Percentiles rank a stretch among this genome's conserved stretches.
Conservation (phyloP, 2,797 vertebrate species). For the Parauchenoglanis punctatus region DNA sequence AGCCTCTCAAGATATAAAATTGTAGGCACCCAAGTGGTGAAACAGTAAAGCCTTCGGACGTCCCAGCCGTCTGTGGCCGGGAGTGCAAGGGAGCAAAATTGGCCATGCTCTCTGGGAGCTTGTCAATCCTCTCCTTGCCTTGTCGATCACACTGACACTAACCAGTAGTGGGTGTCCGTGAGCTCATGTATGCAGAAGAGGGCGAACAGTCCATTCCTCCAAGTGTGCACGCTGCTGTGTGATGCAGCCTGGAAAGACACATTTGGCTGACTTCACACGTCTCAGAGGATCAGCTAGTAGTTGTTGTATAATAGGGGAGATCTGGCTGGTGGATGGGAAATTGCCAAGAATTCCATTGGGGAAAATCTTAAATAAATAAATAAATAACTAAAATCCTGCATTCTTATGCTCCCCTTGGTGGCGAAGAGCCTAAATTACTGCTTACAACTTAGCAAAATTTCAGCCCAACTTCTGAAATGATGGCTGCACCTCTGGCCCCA, state of each 20-base stretch:
- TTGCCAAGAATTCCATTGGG: not conserved
- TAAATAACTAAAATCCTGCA: not conserved
- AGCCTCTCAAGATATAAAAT: not conserved
- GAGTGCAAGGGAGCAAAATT: not conserved
- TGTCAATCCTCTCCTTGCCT: too few species aligned
- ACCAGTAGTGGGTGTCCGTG: not conserved
- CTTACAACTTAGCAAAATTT: constrained; percentile 9
- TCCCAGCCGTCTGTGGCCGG: not conserved
- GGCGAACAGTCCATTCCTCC: not conserved
- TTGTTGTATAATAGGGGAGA: not conserved
- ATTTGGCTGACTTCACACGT: not conserved
- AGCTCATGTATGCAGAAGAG: not conserved
- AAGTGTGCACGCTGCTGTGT: not conserved
- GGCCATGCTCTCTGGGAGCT: not conserved
- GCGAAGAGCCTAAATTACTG: not conserved
- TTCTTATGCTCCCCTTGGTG: not conserved
- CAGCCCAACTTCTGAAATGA: constrained; percentile 42
- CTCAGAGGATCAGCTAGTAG: not conserved
- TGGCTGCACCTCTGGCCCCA: constrained; percentile 51
- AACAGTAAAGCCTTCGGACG: not conserved
- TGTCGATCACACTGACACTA: not conserved
- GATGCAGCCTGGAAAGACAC: too few species aligned
- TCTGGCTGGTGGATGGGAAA: not conserved
- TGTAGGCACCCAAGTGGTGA: too few species aligned
- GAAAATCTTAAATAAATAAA: not conserved